These are phyloP conservation scores for Nasonovia ribisnigri DNA, from an alignment of 2,888 invertebrate species.

Conservation along the genomic window DNA sequence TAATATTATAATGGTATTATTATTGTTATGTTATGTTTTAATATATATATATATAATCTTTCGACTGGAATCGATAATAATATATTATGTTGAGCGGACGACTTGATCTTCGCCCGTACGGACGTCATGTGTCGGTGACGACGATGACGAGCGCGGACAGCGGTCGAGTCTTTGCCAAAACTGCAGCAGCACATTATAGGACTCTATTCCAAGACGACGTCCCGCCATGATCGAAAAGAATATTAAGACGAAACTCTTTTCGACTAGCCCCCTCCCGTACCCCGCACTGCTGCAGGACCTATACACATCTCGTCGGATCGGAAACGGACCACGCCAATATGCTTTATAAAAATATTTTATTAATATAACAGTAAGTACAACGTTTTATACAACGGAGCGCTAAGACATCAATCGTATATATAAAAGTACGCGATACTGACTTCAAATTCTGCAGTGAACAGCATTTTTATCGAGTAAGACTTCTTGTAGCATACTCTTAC, in stretches of 20 bases:
- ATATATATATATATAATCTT: background rate
- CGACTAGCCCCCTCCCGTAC: background rate
- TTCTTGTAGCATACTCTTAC: background rate
- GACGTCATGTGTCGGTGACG: constrained; percentile 30
- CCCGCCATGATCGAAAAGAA: constrained; percentile 38
- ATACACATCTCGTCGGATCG: background rate
- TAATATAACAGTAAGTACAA: too few relatives aligned
- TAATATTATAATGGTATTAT: background rate
- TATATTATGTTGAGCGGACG: background rate
- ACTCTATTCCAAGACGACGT: constrained; percentile 15
- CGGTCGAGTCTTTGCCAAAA: constrained; percentile 27
- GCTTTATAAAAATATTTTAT: background rate
- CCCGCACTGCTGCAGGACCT: too few relatives aligned
- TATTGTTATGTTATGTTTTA: background rate
- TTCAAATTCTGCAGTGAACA: too few relatives aligned
- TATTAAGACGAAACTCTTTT: constrained; percentile 24
- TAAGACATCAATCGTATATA: too few relatives aligned
- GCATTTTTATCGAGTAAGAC: background rate
- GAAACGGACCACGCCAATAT: background rate
- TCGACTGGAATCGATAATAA: background rate
- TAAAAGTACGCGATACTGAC: too few relatives aligned
- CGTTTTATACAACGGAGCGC: too few relatives aligned
- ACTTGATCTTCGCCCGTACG: constrained; percentile 2
- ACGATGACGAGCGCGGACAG: background rate
- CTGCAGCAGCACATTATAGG: background rate